These are phyloP conservation scores for Linnaemya tessellans DNA, from an alignment of 2,888 invertebrate genomes.

Conservation along the genomic window DNA sequence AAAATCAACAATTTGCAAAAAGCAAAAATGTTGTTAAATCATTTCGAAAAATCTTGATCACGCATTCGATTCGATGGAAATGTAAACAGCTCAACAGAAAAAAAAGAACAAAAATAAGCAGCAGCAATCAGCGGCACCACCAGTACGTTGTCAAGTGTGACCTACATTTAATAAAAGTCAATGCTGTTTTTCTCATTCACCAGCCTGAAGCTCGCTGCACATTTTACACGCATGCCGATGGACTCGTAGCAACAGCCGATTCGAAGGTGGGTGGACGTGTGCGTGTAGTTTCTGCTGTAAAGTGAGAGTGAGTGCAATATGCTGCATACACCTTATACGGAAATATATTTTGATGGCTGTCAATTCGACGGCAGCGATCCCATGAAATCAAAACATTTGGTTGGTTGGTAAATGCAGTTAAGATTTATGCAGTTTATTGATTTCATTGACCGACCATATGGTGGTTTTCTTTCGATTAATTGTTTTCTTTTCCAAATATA, in stretches of 20 bases:
- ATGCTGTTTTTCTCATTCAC: conserved; percentile 42
- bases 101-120: conserved; percentile 51
- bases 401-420: conserved; percentile 19
- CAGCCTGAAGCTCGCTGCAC: conserved; percentile 26
- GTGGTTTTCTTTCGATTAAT: conserved; percentile 53
- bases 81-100: conserved; percentile 67
- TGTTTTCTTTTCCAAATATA: conserved; percentile 51
- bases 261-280: conserved; percentile 57
- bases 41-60: conserved; percentile 70
- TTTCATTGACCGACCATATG: conserved; percentile 64
- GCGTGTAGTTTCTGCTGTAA: conserved; percentile 22
- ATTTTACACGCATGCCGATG: conserved; percentile 24
- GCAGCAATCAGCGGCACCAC: conserved; percentile 2
- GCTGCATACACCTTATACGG: conserved; percentile 68
- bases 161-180: conserved; percentile 65
- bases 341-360: conserved; percentile 61
- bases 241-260: conserved; percentile 28
- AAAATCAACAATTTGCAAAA: conserved; percentile 51
- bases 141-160: conserved; percentile 65
- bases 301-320: conserved; percentile 68
- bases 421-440: conserved; percentile 69
- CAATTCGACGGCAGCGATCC: conserved; percentile 23
- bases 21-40: conserved; percentile 66
- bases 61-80: conserved; percentile 69
- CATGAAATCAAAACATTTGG: conserved; percentile 50